Conservation (phyloP, 2,797 vertebrate genomes). For the Sebastiscus tertius region DNA sequence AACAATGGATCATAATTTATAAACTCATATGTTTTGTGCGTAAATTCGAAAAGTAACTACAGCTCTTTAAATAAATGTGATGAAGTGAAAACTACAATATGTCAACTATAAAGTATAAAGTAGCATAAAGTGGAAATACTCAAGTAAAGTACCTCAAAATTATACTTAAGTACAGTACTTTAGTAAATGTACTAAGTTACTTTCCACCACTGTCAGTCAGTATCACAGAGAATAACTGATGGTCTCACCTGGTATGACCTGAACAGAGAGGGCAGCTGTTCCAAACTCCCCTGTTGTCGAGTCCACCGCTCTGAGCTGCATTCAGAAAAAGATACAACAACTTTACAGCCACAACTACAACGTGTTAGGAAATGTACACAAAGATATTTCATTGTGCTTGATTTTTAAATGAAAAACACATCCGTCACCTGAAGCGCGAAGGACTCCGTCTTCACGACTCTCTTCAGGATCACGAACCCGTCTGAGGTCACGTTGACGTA, state of each 20-base stretch:
- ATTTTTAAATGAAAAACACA: too few relatives aligned
- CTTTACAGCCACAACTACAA: not conserved
- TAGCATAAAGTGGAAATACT: too few relatives aligned
- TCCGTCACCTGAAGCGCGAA: conserved; percentile 78
- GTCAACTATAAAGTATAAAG: too few relatives aligned
- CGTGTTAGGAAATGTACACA: accelerated
- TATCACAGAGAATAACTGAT: not conserved
- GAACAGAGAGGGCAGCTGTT: conserved; percentile 80
- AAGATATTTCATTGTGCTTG: too few relatives aligned
- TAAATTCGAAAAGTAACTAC: too few relatives aligned
- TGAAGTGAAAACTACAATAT: too few relatives aligned
- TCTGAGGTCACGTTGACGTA: conserved; percentile 86
- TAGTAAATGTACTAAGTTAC: not conserved
- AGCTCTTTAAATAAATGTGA: too few relatives aligned
- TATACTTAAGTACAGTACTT: not conserved
- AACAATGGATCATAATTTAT: too few relatives aligned
- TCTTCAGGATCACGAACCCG: conserved; percentile 86
- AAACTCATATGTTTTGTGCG: too few relatives aligned
- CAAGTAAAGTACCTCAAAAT: not conserved
- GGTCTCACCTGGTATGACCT: conserved; percentile 80
- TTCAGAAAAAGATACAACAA: not conserved
- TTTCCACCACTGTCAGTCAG: not conserved
- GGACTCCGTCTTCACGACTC: conserved; percentile 76
- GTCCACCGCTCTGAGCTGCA: conserved; percentile 80
- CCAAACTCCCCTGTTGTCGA: conserved; percentile 78